phyloP scores from a whole-genome alignment of 2,113 vertebrate species.

The Atractosteus spatula region DNA sequence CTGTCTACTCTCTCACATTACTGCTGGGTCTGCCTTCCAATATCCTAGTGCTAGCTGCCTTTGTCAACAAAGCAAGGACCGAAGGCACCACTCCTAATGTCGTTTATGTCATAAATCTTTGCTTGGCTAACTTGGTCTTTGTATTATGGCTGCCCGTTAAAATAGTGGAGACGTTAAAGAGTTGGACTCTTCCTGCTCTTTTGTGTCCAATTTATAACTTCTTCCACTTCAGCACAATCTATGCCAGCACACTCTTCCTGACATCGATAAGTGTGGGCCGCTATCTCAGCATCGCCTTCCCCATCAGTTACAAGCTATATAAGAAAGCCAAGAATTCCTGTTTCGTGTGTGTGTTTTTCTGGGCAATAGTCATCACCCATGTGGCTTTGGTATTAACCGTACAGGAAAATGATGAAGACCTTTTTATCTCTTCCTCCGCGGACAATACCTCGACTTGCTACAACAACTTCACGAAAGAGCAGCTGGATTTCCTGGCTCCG shows the following conservation, averaged over 20 bases:
- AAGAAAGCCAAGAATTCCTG: constrained; percentile 61
- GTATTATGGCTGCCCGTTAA: constrained; percentile 69
- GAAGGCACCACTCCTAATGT: constrained; percentile 67
- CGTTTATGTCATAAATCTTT: constrained; percentile 75
- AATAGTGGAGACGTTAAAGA: constrained; percentile 49
- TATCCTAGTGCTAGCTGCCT: constrained; percentile 62
- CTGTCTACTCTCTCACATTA: constrained; percentile 63
- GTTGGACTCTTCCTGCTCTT: constrained; percentile 53
- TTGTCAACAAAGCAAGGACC: constrained; percentile 62
- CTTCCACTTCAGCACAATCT: constrained; percentile 68
- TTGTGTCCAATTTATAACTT: constrained; percentile 68
- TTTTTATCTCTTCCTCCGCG: constrained; percentile 35
- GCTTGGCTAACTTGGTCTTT: constrained; percentile 66
- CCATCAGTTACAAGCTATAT: constrained; percentile 70
- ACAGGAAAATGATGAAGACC: constrained; percentile 44
- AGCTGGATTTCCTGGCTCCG: constrained; percentile 61
- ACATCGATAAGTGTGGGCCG: constrained; percentile 65
- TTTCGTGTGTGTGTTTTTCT: constrained; percentile 55
- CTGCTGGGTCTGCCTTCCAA: constrained; percentile 70
- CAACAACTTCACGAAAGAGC: constrained; percentile 55
- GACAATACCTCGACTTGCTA: constrained; percentile 51
- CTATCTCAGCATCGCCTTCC: constrained; percentile 73
- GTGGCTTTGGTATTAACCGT: constrained; percentile 50
- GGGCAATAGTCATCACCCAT: constrained; percentile 61
- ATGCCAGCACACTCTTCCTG: constrained; percentile 70